phyloP scores from a whole-genome alignment of 2,888 invertebrate genomes.

The Scaptomyza caliginosa region DNA sequence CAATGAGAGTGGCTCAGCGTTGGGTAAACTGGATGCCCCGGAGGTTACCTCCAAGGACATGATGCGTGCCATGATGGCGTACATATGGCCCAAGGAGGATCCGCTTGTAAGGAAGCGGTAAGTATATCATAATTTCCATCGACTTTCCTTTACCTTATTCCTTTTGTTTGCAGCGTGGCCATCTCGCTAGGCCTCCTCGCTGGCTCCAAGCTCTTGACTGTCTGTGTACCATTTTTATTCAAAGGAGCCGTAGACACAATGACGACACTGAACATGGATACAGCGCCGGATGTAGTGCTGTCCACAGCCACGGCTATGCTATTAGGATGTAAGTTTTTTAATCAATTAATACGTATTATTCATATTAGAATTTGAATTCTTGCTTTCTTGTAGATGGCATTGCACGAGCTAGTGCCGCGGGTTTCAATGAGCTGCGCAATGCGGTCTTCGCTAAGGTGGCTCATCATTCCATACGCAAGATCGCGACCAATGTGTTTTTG shows the following conservation, averaged over 20 bases:
- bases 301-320: slow-evolving; percentile 92
- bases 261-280: slow-evolving; percentile 88
- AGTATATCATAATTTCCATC: neutral
- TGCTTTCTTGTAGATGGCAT: slow-evolving; percentile 90
- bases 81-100: slow-evolving; percentile 97
- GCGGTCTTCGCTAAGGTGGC: slow-evolving; percentile 99
- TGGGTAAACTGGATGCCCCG: slow-evolving; percentile 87
- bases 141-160: slow-evolving; percentile 83
- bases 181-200: slow-evolving; percentile 91
- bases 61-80: slow-evolving; percentile 93
- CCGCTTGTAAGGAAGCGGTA: slow-evolving; percentile 81
- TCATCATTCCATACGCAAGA: slow-evolving; percentile 96
- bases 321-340: slow-evolving; percentile 90
- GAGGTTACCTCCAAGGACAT: slow-evolving; percentile 90
- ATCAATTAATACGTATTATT: neutral
- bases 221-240: slow-evolving; percentile 97
- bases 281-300: slow-evolving; percentile 91
- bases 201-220: slow-evolving; percentile 94
- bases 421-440: slow-evolving; percentile 98
- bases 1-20: slow-evolving; percentile 84
- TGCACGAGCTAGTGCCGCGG: slow-evolving; percentile 94
- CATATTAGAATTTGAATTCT: no score
- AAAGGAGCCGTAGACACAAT: slow-evolving; percentile 93
- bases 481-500: slow-evolving; percentile 97
- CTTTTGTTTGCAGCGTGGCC: slow-evolving; percentile 89